Evolutionary conservation across 2,113 vertebrate genomes (phyloP), one percentile per base, ranked within the genome.

Genomic region (Echinops telfairi): DNA sequence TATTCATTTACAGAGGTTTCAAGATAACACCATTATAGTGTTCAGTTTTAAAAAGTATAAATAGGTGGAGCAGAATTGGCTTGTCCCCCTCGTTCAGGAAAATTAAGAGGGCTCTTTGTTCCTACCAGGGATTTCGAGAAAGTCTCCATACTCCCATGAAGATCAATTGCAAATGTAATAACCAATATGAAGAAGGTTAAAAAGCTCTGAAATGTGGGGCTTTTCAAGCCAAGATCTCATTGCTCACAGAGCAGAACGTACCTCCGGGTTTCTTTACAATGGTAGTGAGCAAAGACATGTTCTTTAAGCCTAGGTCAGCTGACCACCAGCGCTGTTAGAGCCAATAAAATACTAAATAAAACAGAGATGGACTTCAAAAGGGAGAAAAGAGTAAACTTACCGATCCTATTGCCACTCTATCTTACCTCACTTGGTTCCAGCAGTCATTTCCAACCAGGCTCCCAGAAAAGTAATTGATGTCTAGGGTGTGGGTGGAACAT

Each of bases 111-210:
- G 64, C 23, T 1, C 1, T 62, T 62, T 83, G 86, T 62, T 82
- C 20, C 29, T 17, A 25, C 20, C 2, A 77, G 9, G 25, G 86
- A 89, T 94, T 96, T 96, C 92, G 86, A 96, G 60, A 95, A 86
- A 95, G 0, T 58, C 83, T 89, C 70, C 43, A 78, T 29, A 91
- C 88, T 92, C 78, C 81, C 64, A 80, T 9, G 43, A 40, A 7
- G 31, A 91, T 94, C 89, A 97, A 96, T 95, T 95, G 38, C 83
- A 97, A 96, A 97, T 97, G 90, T 88, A 97, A 97, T 96, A 95
- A 97, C 40, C 64, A 95, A 68, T 29, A 91, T 0, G 0, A 89
- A 90, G 70, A 88, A 58, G 58, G 80, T 96, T 95, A 82, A 93
- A 97, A 97, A 60, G 4, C 71, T 91, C 77, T 90, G 36, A 96